These are phyloP conservation scores for Odontesthes bonariensis DNA, from an alignment of 2,113 vertebrate species.

Conservation along the genomic window DNA sequence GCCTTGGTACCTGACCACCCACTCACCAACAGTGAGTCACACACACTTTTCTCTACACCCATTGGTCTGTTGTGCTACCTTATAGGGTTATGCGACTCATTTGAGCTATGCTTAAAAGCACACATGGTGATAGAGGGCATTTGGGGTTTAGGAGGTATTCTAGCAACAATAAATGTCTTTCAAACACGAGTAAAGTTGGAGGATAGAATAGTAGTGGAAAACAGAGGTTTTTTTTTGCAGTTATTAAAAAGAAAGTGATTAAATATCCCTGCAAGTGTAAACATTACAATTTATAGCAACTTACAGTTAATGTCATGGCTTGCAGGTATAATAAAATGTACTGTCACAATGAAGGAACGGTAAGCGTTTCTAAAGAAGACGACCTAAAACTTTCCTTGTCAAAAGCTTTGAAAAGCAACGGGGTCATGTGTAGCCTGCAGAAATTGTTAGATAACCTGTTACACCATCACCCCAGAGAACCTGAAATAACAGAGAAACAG, in stretches of 20 bases:
- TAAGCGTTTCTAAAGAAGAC: conserved; percentile 9
- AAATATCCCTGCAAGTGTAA: too few relatives aligned
- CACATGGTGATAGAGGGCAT: conserved; percentile 25
- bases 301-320: neutral
- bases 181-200: neutral
- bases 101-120: conserved; percentile 37
- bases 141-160: conserved; percentile 5
- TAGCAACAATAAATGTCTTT: conserved; percentile 14
- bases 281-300: too few relatives aligned
- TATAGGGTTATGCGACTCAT: conserved; percentile 56
- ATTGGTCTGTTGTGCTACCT: conserved; percentile 25
- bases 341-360: neutral
- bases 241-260: too few relatives aligned
- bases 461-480: conserved; percentile 28
- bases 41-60: conserved; percentile 26
- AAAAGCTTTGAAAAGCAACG: conserved; percentile 10
- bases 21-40: conserved; percentile 74
- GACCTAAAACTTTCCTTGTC: conserved; percentile 8
- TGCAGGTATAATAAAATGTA: neutral
- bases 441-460: neutral
- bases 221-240: too few relatives aligned
- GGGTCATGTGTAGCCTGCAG: conserved; percentile 8
- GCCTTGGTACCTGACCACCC: conserved; percentile 74
- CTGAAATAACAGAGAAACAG: neutral
- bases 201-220: neutral